Conservation (phyloP, 2,888 invertebrate genomes). For the Scelioninae gen. 1 region DNA sequence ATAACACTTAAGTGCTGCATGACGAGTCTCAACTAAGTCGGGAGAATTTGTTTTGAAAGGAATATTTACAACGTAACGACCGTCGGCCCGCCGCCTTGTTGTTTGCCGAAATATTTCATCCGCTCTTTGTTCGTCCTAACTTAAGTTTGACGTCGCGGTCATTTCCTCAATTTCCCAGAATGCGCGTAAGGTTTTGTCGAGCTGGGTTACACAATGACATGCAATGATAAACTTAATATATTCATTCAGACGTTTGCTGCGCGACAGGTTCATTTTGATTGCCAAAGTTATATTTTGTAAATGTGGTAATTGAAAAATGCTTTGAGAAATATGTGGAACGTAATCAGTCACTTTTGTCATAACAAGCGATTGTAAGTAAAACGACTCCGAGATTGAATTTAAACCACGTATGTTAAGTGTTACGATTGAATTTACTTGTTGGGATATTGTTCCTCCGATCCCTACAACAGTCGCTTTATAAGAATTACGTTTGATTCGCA, state of each 20-base stretch:
- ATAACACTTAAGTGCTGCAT: not conserved
- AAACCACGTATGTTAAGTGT: too few species aligned
- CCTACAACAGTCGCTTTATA: conserved; percentile 7
- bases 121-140: conserved; percentile 9
- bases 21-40: not conserved
- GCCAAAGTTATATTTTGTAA: too few species aligned
- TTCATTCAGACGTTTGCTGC: conserved; percentile 11
- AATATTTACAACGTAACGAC: conserved; percentile 23
- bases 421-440: too few species aligned
- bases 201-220: not conserved
- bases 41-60: conserved; percentile 14
- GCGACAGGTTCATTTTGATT: conserved; percentile 9
- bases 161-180: conserved; percentile 22
- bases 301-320: too few species aligned
- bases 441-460: too few species aligned
- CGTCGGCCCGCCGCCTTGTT: conserved; percentile 1
- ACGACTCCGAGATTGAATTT: not conserved
- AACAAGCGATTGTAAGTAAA: not conserved
- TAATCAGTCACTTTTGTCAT: too few species aligned
- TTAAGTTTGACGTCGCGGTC: not conserved
- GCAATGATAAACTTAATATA: too few species aligned
- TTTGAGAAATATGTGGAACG: too few species aligned
- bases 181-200: not conserved
- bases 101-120: conserved; percentile 10
- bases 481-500: not conserved